Base-by-base conservation (phyloP, 2,888 invertebrate genomes). In the Enchytraeus crypticus region DNA sequence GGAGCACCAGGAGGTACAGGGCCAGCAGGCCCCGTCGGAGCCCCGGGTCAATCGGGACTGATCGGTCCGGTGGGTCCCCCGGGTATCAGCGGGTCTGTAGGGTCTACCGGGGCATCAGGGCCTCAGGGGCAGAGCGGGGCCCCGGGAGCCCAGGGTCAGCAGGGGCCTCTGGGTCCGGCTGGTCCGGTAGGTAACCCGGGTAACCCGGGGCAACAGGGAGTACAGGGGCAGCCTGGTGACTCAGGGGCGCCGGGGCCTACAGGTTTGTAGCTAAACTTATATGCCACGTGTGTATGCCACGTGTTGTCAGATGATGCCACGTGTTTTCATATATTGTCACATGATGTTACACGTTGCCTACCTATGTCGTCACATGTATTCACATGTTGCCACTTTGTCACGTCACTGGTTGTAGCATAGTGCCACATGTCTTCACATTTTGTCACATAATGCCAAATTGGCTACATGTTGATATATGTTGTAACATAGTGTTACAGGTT, bases 171-270 rank as follows among this genome's bases (percentile, higher is more conserved):
- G 64, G 64, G 49, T 45, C 64, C 26, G 8, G 34, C 21, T 59
- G 62, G 8, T 27, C 62, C 26, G 21, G 29, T 5, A 59, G 62
- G 23, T 30, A 46, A 18, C 21, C 27, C 18, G 63, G 63, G 27
- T 38, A 47, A 5, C 18, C 38, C 2, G 63, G 63, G 18, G 38
- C 64, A 18, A 3, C 47, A 38, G 66, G 66, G 21, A 29, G 18
- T 3, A 11, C 55, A 14, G 61, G 61, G 14, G 33, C 51, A 5
- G 33, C 11, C 53, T 5, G 61, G 61, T 5, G 32, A 8, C 57
- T 29, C 57, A 23, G 66, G 66, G 46, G 54, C 30, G 43, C 29
- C 46, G 26, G 66, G 66, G 43, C 51, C 57, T 21, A 27, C 26
- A 26, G 58, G 58, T 43, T 8, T 49, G 14, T 49, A 14, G 18